Evolutionary conservation across 2,113 vertebrate species (phyloP).

Genomic region (Halichoerus grypus): DNA sequence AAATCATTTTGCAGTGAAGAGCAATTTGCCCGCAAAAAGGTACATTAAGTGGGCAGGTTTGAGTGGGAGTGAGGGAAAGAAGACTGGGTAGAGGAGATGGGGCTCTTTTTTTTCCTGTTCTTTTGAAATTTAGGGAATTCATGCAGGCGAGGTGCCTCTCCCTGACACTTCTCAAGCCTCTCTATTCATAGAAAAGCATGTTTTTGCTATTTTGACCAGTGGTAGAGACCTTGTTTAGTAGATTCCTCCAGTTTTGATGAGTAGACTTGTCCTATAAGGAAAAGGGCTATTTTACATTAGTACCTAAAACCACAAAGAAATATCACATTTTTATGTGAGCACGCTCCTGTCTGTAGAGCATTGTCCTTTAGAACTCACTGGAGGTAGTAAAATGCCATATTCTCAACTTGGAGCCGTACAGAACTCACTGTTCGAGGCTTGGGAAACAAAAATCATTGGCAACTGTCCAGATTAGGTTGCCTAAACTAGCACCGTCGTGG

Average conservation of each 20-base stretch:
- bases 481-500: neutral
- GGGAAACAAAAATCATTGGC: neutral
- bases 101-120: rapidly evolving
- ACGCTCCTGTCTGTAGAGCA: neutral
- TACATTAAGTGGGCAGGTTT: neutral
- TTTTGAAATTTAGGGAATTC: neutral
- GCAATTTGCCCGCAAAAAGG: neutral
- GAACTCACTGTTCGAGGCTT: neutral
- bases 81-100: neutral
- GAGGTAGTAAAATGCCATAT: neutral
- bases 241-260: constrained; percentile 40
- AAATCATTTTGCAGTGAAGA: neutral
- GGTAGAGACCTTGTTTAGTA: constrained; percentile 40
- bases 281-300: constrained; percentile 52
- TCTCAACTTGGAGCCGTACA: neutral
- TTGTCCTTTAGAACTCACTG: neutral
- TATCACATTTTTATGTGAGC: neutral
- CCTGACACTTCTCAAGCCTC: neutral
- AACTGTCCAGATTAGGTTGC: neutral
- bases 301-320: constrained; percentile 43
- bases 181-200: neutral
- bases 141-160: neutral
- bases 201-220: constrained; percentile 11
- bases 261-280: constrained; percentile 8
- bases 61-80: neutral